Base-by-base conservation (phyloP, 2,113 vertebrate species). In the Scomber scombrus region DNA sequence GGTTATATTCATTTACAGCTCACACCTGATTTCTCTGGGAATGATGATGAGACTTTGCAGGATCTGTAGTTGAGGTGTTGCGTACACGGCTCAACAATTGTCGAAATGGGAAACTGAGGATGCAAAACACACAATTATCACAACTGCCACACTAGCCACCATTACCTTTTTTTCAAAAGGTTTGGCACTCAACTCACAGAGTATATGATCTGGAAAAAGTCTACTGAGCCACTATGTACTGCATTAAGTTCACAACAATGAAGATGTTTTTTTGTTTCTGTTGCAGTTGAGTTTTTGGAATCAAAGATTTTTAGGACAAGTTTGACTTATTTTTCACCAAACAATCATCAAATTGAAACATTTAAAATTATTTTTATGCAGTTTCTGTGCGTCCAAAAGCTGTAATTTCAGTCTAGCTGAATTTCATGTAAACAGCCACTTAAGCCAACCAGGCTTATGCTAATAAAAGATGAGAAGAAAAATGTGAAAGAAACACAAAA, bases 11-110 rank as follows among this genome's bases (percentile, higher is more conserved):
- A 26, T 26, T 26, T 26, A 31, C 11, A 23, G 65, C 40, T 74
- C 16, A 64, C 29, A 64, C 26, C 34, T 19, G 47, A 78, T 81
- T 69, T 70, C 16, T 50, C 18, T 12, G 21, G 6, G 60, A 34
- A 61, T 71, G 58, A 26, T 66, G 21, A 46, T 68, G 31, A 7
- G 11, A 52, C 2, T 43, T 55, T 2, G 15, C 47, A 54, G 52
- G 52, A 58, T 34, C 26, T 56, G 13, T 18, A 40, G n/a, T 67
- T 68, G 18, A 23, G 11, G 34, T 40, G 34, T 1, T 15, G 11
- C 54, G 26, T 26, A 12, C 7, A 23, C 6, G 54, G 23, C 26
- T 13, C 54, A 56, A 26, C 21, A 26, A 21, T 19, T 10, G 5
- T 31, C 26, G 11, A 16, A 31, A 57, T 10, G 26, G 21, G 15